Evolutionary conservation across 2,888 invertebrate genomes (phyloP), one percentile per base, ranked within the genome.

Genomic region (Microctonus hyperodae): DNA sequence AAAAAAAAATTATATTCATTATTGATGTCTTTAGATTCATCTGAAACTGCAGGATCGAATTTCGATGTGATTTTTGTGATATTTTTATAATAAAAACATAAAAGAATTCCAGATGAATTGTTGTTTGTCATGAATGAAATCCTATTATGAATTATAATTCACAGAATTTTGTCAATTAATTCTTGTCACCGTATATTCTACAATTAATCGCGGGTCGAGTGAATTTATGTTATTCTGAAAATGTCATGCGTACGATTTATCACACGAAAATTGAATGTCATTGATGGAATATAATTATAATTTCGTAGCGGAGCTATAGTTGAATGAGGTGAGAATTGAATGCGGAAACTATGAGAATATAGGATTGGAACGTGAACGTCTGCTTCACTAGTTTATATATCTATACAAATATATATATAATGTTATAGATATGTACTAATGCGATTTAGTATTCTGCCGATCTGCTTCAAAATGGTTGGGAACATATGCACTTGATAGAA

Each of bases 401-500:
- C n/a, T n/a, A n/a, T n/a, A n/a, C n/a, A n/a, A n/a, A n/a, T n/a
- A 37, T 11, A 37, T 11, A 37, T n/a, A 37, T 37, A 37, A 37
- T 50, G 48, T 50, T 20, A 50, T 16, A 50, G 22, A n/a, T n/a
- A n/a, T n/a, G n/a, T n/a, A n/a, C n/a, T 20, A 50, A 50, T 23
- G 13, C 37, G 57, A 35, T 23, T 31, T 6, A 6, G 23, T 16
- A 35, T 16, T 28, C 33, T 9, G 31, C 33, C 23, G 51, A n/a
- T 35, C 50, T 61, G n/a, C 9, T 50, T 22, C 48, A 51, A 33
- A 50, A 35, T 22, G 35, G 5, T 16, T 23, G 44, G 61, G 61
- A 60, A 58, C 51, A 61, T 40, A 63, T 63, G 70, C 25, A 55
- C 10, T 55, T 23, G 50, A 63, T 62, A 35, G 55, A 62, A 65